Evolutionary conservation across 2,888 invertebrate genomes (phyloP).

Genomic region (Ischnura elegans): DNA sequence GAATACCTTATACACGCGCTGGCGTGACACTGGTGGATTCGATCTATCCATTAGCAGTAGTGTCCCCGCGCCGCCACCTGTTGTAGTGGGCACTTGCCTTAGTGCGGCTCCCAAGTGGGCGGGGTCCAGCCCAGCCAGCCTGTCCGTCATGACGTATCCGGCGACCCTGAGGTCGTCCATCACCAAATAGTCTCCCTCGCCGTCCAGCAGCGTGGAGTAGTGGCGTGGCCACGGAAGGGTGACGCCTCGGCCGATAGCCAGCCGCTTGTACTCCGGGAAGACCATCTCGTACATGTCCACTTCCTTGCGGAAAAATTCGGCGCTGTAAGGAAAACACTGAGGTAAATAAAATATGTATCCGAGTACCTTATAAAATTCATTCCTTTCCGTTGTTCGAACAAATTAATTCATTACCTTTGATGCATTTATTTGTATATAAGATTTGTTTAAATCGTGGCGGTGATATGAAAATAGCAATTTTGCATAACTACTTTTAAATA

Average conservation of each 20-base stretch:
- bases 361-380: no score
- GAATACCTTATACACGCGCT: no score
- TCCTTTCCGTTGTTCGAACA: no score
- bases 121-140: conserved; percentile 1
- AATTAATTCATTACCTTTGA: no score
- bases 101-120: conserved; percentile 22
- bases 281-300: conserved; percentile 55
- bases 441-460: no score
- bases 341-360: no score
- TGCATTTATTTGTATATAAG: no score
- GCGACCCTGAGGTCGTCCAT: conserved; percentile 41
- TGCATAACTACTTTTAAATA: no score
- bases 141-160: conserved; percentile 46
- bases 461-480: no score
- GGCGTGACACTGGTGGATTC: no score
- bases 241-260: neutral
- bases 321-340: neutral
- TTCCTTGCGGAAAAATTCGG: conserved; percentile 68
- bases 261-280: conserved; percentile 46
- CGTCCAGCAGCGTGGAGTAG: conserved; percentile 30
- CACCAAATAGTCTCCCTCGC: conserved; percentile 49
- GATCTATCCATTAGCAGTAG: no score
- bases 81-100: neutral
- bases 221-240: conserved; percentile 6
- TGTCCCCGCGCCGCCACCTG: no score